Conservation (phyloP, 2,888 invertebrate genomes). For the Epiblema foenella region DNA sequence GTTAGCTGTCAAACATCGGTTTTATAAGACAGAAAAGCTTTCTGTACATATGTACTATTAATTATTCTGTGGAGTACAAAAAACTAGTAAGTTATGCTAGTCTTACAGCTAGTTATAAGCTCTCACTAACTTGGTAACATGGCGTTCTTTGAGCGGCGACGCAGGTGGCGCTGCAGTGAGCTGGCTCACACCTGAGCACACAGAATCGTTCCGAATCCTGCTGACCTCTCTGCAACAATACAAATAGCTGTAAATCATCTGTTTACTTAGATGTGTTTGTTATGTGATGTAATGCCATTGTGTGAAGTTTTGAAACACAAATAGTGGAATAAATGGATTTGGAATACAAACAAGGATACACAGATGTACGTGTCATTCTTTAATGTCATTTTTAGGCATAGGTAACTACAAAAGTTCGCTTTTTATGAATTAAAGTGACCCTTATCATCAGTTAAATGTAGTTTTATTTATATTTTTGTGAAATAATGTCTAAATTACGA, state of each 20-base stretch:
- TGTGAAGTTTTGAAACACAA: not conserved
- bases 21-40: too few relatives aligned
- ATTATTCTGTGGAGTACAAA: too few relatives aligned
- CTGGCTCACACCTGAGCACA: constrained; percentile 76
- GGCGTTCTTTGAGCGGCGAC: constrained; percentile 71
- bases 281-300: constrained; percentile 11
- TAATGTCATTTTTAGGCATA: not conserved
- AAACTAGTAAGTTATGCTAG: too few relatives aligned
- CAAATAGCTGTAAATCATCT: constrained; percentile 9
- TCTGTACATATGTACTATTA: too few relatives aligned
- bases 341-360: constrained; percentile 1
- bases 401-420: not conserved
- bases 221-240: constrained; percentile 66
- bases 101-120: not conserved
- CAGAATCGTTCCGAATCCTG: constrained; percentile 79
- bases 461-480: too few relatives aligned
- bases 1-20: too few relatives aligned
- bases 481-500: too few relatives aligned
- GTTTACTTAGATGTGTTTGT: constrained; percentile 11
- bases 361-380: not conserved
- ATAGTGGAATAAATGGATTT: constrained; percentile 2
- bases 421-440: too few relatives aligned
- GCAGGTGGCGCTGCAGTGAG: constrained; percentile 52
- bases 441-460: too few relatives aligned
- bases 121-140: constrained; percentile 58